Evolutionary conservation across 1,140 invertebrate species (phyloP), one percentile per base, ranked within the genome.

Genomic region (Dendrolimus kikuchii): DNA sequence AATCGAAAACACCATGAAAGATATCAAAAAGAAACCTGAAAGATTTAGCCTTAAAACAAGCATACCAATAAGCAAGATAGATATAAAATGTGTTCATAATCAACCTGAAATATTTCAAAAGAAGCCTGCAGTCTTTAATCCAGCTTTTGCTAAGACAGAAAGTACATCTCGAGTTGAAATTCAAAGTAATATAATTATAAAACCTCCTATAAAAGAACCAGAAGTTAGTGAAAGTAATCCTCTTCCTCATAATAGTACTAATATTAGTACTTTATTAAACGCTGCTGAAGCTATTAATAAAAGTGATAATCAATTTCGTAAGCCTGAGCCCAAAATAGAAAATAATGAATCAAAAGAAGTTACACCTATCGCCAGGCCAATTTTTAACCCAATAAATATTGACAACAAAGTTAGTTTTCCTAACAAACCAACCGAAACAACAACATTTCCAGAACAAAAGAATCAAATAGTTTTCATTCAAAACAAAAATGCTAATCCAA

Each of bases 31-130:
- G 55, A 77, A 77, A 66, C 57, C 68, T 41, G 84, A 86, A 68
- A 64, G 77, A 53, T 84, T 81, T 45, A 85, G 81, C 60, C 64
- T 88, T 40, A 88, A 86, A 75, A 88, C 83, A 3, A 87, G 82
- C 59, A 88, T 86, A 60, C 83, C 84, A 5, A 86, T 87, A 10
- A 85, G 80, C 49, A 86, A 87, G 70, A 78, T 88, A 7, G 86
- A 88, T 57, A 75, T 85, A 64, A 83, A 86, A 69, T 82, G 77
- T 55, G 79, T 83, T 4, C 68, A 49, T 46, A 83, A 68, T 42
- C 57, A 74, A 39, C 56, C 79, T n/a, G 83, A 81, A 39, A 48
- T 59, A 37, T 71, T 72, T 57, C 69, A 71, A 49, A 74, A 48
- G 36, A 37, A 38, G 23, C 46, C 46, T 7, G 5, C 38, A 10